Conservation (phyloP, 2,797 vertebrate genomes). For the Anisognathus igniventris region DNA sequence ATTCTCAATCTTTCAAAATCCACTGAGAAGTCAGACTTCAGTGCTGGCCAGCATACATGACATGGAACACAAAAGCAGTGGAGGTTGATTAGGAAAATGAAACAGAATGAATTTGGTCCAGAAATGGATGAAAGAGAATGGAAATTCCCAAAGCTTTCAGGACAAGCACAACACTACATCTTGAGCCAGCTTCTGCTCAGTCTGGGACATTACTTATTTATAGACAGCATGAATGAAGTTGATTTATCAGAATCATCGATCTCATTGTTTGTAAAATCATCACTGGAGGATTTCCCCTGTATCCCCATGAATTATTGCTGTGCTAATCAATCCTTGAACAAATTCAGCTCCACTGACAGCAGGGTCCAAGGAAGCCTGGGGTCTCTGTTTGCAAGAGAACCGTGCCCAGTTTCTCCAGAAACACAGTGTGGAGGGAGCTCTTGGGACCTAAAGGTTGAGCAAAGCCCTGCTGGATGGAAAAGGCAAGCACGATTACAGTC, state of each 20-base stretch:
- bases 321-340: constrained; percentile 7
- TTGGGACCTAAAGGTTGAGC: not conserved
- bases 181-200: constrained; percentile 7
- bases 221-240: constrained; percentile 18
- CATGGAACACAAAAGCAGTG: not conserved
- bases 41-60: not conserved
- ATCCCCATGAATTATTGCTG: not conserved
- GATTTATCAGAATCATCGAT: constrained; percentile 6
- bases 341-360: not conserved
- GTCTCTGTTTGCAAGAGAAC: not conserved
- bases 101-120: not conserved
- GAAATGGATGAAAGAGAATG: constrained; percentile 25
- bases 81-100: constrained; percentile 44
- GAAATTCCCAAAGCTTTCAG: constrained; percentile 16
- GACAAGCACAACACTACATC: not conserved
- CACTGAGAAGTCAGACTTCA: not conserved
- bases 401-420: not conserved
- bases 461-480: not conserved
- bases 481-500: not conserved
- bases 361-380: not conserved
- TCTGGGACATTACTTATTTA: constrained; percentile 34
- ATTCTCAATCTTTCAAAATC: not conserved
- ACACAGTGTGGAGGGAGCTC: not conserved
- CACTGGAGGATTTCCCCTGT: not conserved
- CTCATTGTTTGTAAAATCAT: constrained; percentile 36